A percentile compares a stretch with the other conserved stretches of the same genome.
These are phyloP conservation scores for Neopipo cinnamomea DNA, from an alignment of 2,113 vertebrate genomes.

Conservation along the genomic window DNA sequence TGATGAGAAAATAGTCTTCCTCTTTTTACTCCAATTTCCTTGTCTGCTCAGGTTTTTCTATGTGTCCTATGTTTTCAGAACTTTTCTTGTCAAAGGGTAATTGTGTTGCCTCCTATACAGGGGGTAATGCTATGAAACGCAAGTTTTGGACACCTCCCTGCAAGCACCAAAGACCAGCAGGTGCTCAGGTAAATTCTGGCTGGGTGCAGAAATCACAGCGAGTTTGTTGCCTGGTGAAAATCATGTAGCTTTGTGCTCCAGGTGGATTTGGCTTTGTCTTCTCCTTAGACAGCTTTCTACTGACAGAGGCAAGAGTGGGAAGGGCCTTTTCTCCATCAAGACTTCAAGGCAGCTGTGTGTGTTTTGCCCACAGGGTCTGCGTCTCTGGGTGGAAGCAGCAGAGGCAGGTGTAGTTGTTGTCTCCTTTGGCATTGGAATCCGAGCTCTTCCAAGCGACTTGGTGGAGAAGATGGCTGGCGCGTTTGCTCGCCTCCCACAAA, in stretches of 20 bases:
- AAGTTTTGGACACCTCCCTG: neutral
- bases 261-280: neutral
- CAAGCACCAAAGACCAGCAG: neutral
- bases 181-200: neutral
- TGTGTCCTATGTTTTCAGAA: neutral
- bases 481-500: constrained; percentile 46
- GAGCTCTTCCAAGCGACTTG: constrained; percentile 17
- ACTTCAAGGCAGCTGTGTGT: neutral
- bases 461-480: constrained; percentile 66
- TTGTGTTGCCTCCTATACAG: neutral
- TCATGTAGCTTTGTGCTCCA: neutral
- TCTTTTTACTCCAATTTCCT: neutral
- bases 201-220: neutral
- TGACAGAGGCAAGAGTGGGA: neutral
- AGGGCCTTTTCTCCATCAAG: neutral
- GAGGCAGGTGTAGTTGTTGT: constrained; percentile 57
- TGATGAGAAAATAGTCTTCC: neutral
- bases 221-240: neutral
- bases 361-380: constrained; percentile 47
- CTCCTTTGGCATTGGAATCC: constrained; percentile 66
- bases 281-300: neutral
- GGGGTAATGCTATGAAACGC: neutral
- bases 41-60: neutral
- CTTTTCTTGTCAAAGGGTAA: neutral
- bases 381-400: constrained; percentile 65